Conservation (phyloP, 2,888 invertebrate genomes). For the Cactoblastis cactorum region DNA sequence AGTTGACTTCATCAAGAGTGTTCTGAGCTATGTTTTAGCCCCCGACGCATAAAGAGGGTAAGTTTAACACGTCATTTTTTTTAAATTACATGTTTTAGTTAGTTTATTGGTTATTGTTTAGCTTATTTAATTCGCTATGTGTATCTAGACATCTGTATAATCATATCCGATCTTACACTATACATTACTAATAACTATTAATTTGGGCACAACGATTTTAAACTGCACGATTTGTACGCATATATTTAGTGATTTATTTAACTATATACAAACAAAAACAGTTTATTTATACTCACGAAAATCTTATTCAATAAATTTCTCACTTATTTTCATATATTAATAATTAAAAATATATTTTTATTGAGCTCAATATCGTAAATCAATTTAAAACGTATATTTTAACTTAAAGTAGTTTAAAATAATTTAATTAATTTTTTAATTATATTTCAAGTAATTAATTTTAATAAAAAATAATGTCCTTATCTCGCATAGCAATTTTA, state of each 20-base stretch:
- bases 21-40: no score
- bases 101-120: no score
- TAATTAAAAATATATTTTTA: background rate
- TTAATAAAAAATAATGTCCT: no score
- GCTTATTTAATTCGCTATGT: background rate
- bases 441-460: no score
- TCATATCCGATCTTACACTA: constrained; percentile 4
- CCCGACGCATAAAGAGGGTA: no score
- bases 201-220: constrained; percentile 10
- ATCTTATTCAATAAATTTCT: background rate
- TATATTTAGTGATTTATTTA: constrained; percentile 12
- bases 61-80: no score
- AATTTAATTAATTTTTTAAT: no score
- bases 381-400: background rate
- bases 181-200: constrained; percentile 1
- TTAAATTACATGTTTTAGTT: no score
- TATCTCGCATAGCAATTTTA: no score
- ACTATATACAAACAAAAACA: constrained; percentile 9
- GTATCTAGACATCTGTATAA: background rate
- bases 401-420: no score
- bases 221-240: constrained; percentile 13
- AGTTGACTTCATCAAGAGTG: no score
- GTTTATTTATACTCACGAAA: background rate
- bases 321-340: background rate
- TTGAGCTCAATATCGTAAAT: background rate